These are phyloP conservation scores for Tupaia tana DNA, from an alignment of 2,113 vertebrate genomes.

Conservation along the genomic window DNA sequence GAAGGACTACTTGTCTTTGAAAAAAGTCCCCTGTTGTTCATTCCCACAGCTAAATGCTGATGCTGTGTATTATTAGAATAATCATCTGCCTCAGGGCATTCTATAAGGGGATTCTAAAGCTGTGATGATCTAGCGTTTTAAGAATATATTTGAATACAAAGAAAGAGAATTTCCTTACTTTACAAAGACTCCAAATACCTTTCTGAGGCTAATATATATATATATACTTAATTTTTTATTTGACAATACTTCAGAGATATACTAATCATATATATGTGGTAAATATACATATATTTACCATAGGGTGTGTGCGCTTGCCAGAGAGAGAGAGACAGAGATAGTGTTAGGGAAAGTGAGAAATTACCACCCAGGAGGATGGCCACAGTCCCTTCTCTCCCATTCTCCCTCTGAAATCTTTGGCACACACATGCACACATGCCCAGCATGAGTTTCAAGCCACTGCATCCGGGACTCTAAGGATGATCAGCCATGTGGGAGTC, in stretches of 20 bases:
- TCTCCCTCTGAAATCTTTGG: too few relatives aligned
- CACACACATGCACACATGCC: too few relatives aligned
- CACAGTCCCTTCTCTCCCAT: too few relatives aligned
- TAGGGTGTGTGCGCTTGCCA: too few relatives aligned
- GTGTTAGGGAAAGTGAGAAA: too few relatives aligned
- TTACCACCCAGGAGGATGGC: too few relatives aligned
- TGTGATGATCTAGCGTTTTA: neutral
- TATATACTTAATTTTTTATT: neutral
- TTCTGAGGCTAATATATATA: neutral
- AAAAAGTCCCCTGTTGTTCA: constrained; percentile 47
- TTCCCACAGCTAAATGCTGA: constrained; percentile 42
- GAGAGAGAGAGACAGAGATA: too few relatives aligned
- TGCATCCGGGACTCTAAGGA: too few relatives aligned
- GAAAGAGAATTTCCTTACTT: neutral
- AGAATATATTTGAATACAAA: constrained; percentile 16
- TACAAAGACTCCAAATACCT: neutral
- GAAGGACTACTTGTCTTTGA: constrained; percentile 30
- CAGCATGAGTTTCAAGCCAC: too few relatives aligned
- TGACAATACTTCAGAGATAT: neutral
- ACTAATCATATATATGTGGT: neutral
- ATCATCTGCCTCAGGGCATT: neutral
- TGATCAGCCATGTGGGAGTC: too few relatives aligned
- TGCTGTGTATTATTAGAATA: neutral
- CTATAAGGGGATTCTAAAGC: neutral
- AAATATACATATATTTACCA: too few relatives aligned